These are phyloP conservation scores for Hipparchia semele DNA, from an alignment of 2,888 invertebrate genomes.

Conservation along the genomic window DNA sequence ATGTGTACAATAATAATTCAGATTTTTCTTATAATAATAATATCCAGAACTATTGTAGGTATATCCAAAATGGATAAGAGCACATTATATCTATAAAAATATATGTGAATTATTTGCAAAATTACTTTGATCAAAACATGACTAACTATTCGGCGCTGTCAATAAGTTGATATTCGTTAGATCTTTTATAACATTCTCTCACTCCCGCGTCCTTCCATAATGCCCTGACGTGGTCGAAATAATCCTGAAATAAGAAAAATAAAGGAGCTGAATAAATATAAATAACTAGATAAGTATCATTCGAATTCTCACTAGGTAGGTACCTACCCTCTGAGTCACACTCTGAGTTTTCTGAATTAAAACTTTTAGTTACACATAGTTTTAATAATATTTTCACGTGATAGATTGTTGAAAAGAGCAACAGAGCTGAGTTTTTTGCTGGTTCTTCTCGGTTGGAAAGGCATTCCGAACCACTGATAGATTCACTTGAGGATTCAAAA, in stretches of 20 bases:
- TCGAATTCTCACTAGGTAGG: too few species aligned
- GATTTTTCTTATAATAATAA: too few species aligned
- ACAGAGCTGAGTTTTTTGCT: too few species aligned
- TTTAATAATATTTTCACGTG: too few species aligned
- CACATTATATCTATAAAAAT: not conserved
- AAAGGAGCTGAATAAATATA: not conserved
- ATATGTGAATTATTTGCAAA: not conserved
- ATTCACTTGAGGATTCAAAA: too few species aligned
- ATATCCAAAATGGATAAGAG: not conserved
- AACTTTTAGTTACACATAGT: too few species aligned
- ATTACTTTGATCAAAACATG: constrained; percentile 12
- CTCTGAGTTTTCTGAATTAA: too few species aligned
- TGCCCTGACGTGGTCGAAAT: constrained; percentile 85
- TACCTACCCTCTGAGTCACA: too few species aligned
- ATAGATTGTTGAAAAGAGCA: too few species aligned
- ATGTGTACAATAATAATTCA: not conserved
- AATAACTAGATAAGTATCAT: constrained; percentile 28
- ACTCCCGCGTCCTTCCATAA: constrained; percentile 89
- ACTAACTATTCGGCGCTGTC: constrained; percentile 93
- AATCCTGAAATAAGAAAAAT: constrained; percentile 82
- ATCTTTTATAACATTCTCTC: constrained; percentile 86
- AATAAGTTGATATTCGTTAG: constrained; percentile 90
- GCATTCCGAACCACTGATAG: too few species aligned
- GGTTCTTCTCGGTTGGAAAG: too few species aligned
- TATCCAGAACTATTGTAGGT: too few species aligned